A percentile compares a stretch with the other conserved stretches of the same genome.
Conservation (phyloP, 1,140 invertebrate species). For the Drosophila kanapiae region DNA sequence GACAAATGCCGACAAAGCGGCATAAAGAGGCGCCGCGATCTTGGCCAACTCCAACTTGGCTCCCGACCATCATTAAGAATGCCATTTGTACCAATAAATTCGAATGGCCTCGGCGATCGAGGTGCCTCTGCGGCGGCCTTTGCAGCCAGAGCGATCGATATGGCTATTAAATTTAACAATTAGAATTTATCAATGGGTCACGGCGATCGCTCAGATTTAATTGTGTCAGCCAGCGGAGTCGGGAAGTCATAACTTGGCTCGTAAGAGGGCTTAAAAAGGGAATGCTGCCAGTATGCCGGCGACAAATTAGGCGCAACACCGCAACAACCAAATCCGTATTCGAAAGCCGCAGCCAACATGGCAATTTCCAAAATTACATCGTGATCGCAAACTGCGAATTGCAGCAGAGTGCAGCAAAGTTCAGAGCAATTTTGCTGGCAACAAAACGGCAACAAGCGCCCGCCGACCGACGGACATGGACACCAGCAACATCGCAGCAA, state of each 20-base stretch:
- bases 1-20: conserved; percentile 78
- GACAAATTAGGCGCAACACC: conserved; percentile 70
- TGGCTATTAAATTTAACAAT: conserved; percentile 85
- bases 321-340: conserved; percentile 45
- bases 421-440: conserved; percentile 81
- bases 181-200: conserved; percentile 82
- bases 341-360: conserved; percentile 64
- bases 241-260: conserved; percentile 71
- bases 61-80: conserved; percentile 77
- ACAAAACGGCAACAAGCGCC: conserved; percentile 72
- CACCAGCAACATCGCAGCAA: conserved; percentile 41
- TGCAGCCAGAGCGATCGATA: conserved; percentile 70
- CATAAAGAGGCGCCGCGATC: conserved; percentile 68
- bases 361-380: conserved; percentile 85
- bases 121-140: conserved; percentile 24
- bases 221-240: conserved; percentile 70
- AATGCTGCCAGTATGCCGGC: conserved; percentile 44
- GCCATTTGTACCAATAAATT: conserved; percentile 83
- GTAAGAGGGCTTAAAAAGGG: neutral
- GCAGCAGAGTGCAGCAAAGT: conserved; percentile 76
- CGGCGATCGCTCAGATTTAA: conserved; percentile 59
- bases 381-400: conserved; percentile 84
- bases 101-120: conserved; percentile 58
- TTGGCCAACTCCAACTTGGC: conserved; percentile 18
- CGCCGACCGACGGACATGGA: conserved; percentile 46